Evolutionary conservation across 1,140 invertebrate genomes (phyloP).

Genomic region (Drosophila pruinosa): DNA sequence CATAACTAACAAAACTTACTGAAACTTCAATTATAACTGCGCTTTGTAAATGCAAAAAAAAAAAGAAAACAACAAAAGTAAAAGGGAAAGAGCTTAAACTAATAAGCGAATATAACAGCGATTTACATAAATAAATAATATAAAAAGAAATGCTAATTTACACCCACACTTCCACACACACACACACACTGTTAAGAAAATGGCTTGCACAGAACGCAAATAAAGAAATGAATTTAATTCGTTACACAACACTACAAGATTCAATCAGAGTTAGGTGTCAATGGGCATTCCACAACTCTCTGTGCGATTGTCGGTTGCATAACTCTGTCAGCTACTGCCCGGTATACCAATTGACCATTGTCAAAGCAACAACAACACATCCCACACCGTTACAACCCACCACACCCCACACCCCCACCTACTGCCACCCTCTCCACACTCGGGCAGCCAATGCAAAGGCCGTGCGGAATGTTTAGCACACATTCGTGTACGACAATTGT

Average conservation of each 20-base stretch:
- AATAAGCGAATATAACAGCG: slow-evolving; percentile 46
- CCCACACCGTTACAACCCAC: background rate
- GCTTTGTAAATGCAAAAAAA: slow-evolving; percentile 76
- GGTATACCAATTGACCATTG: slow-evolving; percentile 53
- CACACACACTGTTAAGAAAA: slow-evolving; percentile 46
- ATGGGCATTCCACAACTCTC: slow-evolving; percentile 76
- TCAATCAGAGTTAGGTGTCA: slow-evolving; percentile 82
- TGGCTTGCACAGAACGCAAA: slow-evolving; percentile 72
- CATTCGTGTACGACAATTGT: slow-evolving; percentile 60
- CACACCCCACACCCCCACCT: slow-evolving; percentile 5
- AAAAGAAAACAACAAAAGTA: slow-evolving; percentile 33
- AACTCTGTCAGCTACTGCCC: slow-evolving; percentile 79
- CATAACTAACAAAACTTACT: slow-evolving; percentile 13
- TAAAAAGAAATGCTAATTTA: slow-evolving; percentile 46
- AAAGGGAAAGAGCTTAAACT: slow-evolving; percentile 51
- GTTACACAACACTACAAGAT: slow-evolving; percentile 59
- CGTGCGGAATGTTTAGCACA: slow-evolving; percentile 64
- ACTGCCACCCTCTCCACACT: background rate
- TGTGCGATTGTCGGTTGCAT: slow-evolving; percentile 79
- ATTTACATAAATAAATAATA: slow-evolving; percentile 47
- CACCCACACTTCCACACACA: slow-evolving; percentile 32
- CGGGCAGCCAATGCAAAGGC: slow-evolving; percentile 58
- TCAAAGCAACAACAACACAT: background rate
- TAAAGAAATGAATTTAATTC: slow-evolving; percentile 24
- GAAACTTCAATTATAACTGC: slow-evolving; percentile 36